A percentile compares a stretch with the other conserved stretches of the same genome.
phyloP scores from a whole-genome alignment of 2,888 invertebrate species.

The Magallana nippona region DNA sequence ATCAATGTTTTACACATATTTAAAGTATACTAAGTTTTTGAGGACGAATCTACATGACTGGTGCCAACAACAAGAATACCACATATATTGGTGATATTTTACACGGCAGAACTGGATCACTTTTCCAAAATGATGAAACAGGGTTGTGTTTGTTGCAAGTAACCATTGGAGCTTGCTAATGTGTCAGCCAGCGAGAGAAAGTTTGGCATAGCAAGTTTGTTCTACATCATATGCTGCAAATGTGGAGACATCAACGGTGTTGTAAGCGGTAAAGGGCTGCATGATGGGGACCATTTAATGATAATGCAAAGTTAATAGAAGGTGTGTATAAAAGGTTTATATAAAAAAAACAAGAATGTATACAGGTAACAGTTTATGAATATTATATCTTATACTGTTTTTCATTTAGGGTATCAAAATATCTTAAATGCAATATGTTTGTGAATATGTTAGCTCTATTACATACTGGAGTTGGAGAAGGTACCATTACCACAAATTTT shows the following conservation, averaged over 20 bases:
- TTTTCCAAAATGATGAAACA: background rate
- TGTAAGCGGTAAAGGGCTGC: background rate
- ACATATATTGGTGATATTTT: background rate
- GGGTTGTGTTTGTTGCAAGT: background rate
- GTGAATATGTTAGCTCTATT: background rate
- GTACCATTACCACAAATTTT: background rate
- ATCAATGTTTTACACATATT: background rate
- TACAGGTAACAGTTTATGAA: background rate
- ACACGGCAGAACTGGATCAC: background rate
- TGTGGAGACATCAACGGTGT: background rate
- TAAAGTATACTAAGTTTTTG: background rate
- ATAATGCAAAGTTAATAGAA: background rate
- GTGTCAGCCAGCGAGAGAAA: background rate
- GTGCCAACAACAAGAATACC: background rate
- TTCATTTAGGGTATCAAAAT: background rate
- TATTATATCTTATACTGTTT: background rate
- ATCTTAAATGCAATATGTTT: background rate
- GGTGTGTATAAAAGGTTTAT: background rate
- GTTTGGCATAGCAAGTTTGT: conserved; percentile 6
- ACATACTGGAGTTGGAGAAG: background rate
- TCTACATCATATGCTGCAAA: background rate
- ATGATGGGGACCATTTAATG: background rate
- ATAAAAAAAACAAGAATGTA: too few relatives aligned
- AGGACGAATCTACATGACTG: background rate
- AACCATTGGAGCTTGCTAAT: background rate